Evolutionary conservation across 2,113 vertebrate genomes (phyloP).

Genomic region (Takifugu bimaculatus): DNA sequence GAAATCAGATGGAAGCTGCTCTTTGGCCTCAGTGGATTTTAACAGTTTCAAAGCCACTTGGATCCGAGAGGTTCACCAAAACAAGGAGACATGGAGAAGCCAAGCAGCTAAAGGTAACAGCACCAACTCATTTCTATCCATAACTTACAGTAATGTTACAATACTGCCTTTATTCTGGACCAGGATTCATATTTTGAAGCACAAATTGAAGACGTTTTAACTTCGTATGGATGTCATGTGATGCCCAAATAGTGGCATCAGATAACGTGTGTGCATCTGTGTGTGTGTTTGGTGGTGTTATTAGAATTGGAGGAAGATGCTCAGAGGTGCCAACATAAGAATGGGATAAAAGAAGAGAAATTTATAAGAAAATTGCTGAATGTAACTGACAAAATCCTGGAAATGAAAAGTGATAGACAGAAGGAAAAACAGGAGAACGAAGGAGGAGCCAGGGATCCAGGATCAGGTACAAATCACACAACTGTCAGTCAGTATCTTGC

Average conservation of each 20-base stretch:
- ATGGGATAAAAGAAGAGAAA: slow-evolving; percentile 46
- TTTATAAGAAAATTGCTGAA: slow-evolving; percentile 20
- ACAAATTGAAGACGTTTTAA: no score
- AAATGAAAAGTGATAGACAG: slow-evolving; percentile 13
- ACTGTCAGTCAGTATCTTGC: no score
- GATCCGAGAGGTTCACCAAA: slow-evolving; percentile 86
- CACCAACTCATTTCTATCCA: background rate
- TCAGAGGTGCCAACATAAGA: slow-evolving; percentile 54
- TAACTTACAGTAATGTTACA: background rate
- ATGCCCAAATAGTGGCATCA: background rate
- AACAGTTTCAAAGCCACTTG: slow-evolving; percentile 86
- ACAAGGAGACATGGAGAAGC: slow-evolving; percentile 87
- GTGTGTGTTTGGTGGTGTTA: background rate
- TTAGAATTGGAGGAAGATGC: slow-evolving; percentile 72
- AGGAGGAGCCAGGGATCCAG: slow-evolving; percentile 29
- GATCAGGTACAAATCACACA: background rate
- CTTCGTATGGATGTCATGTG: no score
- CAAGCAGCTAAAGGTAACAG: slow-evolving; percentile 84
- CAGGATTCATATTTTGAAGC: background rate
- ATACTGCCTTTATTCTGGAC: background rate
- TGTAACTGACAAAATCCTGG: slow-evolving; percentile 25
- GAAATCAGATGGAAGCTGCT: slow-evolving; percentile 82
- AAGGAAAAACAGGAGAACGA: slow-evolving; percentile 33
- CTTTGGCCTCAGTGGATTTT: slow-evolving; percentile 81
- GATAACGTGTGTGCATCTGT: background rate